Base-by-base conservation (phyloP, 2,797 vertebrate genomes). In the Phataginus tetradactyla region DNA sequence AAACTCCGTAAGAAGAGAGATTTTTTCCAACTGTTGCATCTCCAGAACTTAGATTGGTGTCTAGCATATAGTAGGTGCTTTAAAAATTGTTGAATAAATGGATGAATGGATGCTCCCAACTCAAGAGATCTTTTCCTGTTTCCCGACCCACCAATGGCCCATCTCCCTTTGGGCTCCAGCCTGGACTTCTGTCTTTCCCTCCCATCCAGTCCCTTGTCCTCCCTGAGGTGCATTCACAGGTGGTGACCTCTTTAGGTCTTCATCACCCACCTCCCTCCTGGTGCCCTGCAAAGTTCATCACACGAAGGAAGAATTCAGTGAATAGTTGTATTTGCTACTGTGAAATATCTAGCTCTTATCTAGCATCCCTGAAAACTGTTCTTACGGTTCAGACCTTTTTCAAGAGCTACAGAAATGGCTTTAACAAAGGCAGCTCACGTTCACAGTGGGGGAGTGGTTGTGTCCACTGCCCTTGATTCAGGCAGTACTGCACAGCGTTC, bases 401-500 rank as follows among this genome's bases (percentile, higher is more conserved):
- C 83, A 93, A 86, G 83, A 55, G 37, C 42, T 66, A 77, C 34
- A 11, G 55, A 57, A 68, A 68, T 17, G 68, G 42, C n/a, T 57
- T 78, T 21, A 68, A 45, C 6, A 90, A 78, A 93, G 75, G 63
- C 69, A 91, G 98, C 99, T 99, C 98, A 99, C 99, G 99, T 99
- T 99, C 99, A 98, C 99, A 99, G 86, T 93, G 99, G 49, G 99
- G 99, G 87, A 99, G 98, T 23, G 99, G 99, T 18, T 99, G 99
- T 79, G 99, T 99, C 99, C 99, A 99, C 94, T 99, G 99, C 98
- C 99, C 99, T 98, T 98, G 99, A 96, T 99, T 99, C 96, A 99
- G 99, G 94, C 99, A 99, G 87, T 98, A 98, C 10, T 99, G 99
- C 97, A 99, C 98, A 7, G 99, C 99, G 97, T 99, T 99, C 94